Conservation (phyloP, 2,797 vertebrate genomes). For the Eurystomus glaucurus region DNA sequence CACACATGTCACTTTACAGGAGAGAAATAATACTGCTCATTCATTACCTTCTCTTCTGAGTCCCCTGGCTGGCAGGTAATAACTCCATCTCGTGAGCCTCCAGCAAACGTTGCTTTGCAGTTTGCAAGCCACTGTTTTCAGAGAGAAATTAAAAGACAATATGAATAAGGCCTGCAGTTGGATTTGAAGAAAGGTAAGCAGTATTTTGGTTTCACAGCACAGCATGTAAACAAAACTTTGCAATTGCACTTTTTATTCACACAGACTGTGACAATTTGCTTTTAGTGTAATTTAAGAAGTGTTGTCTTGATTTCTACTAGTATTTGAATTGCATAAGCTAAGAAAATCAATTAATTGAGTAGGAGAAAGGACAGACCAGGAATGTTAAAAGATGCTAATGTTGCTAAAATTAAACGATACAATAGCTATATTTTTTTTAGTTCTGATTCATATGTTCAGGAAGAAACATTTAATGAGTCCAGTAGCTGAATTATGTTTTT, state of each 20-base stretch:
- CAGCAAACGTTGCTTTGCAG: constrained; percentile 96
- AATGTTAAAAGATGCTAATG: not conserved
- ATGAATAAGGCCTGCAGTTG: not conserved
- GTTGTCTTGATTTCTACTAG: not conserved
- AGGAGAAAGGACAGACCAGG: not conserved
- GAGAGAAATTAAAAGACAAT: constrained; percentile 36
- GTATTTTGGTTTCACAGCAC: not conserved
- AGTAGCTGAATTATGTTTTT: not conserved
- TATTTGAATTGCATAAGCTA: not conserved
- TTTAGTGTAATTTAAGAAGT: not conserved
- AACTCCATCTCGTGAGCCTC: constrained; percentile 93
- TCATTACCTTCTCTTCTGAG: constrained; percentile 96
- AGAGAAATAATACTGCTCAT: constrained; percentile 7
- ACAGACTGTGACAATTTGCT: not conserved
- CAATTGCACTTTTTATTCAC: not conserved
- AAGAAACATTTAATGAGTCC: not conserved
- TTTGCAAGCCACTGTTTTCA: constrained; percentile 94
- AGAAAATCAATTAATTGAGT: not conserved
- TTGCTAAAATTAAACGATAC: not conserved
- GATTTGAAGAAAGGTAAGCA: not conserved
- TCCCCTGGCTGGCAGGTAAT: constrained; percentile 98
- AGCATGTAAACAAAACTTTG: not conserved
- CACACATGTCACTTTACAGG: constrained; percentile 8
- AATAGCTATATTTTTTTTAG: not conserved
- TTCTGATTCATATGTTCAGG: not conserved